These are phyloP conservation scores for Cyrtorhinus lividipennis DNA, from an alignment of 1,140 invertebrate species.

Conservation along the genomic window DNA sequence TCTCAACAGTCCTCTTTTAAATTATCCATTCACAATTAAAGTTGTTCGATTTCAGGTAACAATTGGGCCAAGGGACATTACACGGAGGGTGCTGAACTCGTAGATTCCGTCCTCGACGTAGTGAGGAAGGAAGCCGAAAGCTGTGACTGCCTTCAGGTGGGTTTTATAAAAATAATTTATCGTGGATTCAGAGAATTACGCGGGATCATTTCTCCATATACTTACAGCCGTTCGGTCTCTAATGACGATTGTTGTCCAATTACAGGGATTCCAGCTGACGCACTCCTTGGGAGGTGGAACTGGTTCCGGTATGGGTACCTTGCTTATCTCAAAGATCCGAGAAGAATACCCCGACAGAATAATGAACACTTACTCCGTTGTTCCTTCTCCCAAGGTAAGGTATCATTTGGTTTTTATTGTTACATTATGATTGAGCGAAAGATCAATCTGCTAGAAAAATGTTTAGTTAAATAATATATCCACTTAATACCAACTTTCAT, in stretches of 20 bases:
- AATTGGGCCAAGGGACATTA: conserved; percentile 84
- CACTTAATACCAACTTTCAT: no score
- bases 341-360: conserved; percentile 87
- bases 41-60: conserved; percentile 33
- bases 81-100: conserved; percentile 75
- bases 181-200: no score
- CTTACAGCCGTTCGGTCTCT: no score
- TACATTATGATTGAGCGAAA: no score
- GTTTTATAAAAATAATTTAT: no score
- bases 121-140: conserved; percentile 73
- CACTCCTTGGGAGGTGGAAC: conserved; percentile 76
- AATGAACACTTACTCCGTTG: conserved; percentile 81
- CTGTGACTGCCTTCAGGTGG: conserved; percentile 59
- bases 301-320: conserved; percentile 76
- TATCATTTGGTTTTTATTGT: no score
- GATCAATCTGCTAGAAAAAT: no score
- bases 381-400: conserved; percentile 72
- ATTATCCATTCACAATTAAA: no score
- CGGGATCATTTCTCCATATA: no score
- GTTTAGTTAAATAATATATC: no score
- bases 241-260: no score
- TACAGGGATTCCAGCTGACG: conserved; percentile 70
- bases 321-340: conserved; percentile 69
- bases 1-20: no score
- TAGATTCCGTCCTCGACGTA: conserved; percentile 44